Base-by-base conservation (phyloP, 2,797 vertebrate genomes). In the Typhlichthys eigenmanni region DNA sequence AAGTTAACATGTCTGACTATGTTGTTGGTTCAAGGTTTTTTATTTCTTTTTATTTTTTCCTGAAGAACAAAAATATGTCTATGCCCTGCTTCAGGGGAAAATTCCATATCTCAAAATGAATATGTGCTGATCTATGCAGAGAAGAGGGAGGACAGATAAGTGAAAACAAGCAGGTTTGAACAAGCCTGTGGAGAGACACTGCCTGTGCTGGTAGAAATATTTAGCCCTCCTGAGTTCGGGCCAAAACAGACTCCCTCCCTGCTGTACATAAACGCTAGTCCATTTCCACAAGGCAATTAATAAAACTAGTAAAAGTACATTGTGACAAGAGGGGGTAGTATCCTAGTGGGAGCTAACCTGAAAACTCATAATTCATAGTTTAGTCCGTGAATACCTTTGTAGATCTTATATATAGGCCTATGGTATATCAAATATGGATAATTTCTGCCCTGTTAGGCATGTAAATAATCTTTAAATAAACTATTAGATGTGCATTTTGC, bases 91-190 rank as follows among this genome's bases (percentile, higher is more conserved):
- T 32, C 10, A 24, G 9, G 43, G 29, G 14, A 53, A 52, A 61
- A 62, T n/a, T 19, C 17, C 53, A 19, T 43, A 3, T 60, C 8
- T 52, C 38, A 43, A 43, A 43, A 7, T 8, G 7, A 48, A 13
- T 14, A 13, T 13, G 47, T 13, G 4, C 47, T 48, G 45, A 76
- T 59, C 43, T 24, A 59, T 60, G 2, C 14, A 51, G 52, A 0
- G 6, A 58, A 13, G 63, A 58, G 45, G 62, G 58, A 80, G 60
- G 73, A 73, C 49, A 55, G 34, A 12, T 50, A 64, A 50, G n/a
- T 59, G 49, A 69, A 77, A 71, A 76, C 29, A 56, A 43, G 7
- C 50, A 52, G 8, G 45, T 49, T 45, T 76, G 1, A 64, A 64
- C 72, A 68, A 61, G 81, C 32, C 13, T 56, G 52, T n/a, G 29